Evolutionary conservation across 1,140 invertebrate species (phyloP).

Genomic region (Halictus rubicundus): DNA sequence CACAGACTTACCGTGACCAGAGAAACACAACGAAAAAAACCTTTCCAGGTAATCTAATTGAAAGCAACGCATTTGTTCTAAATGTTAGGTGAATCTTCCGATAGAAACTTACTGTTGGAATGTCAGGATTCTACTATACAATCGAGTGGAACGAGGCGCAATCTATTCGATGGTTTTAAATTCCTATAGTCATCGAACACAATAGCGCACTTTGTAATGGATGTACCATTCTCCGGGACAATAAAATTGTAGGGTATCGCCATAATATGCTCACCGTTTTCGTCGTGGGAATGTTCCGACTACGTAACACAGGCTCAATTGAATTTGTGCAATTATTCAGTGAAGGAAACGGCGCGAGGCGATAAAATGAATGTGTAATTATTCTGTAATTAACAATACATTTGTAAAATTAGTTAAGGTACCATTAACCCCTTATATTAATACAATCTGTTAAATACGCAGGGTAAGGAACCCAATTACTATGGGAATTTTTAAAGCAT

Average conservation of each 20-base stretch:
- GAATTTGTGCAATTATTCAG: not conserved
- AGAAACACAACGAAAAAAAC: not conserved
- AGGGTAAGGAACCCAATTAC: too few relatives aligned
- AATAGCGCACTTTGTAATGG: constrained; percentile 48
- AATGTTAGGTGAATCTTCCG: not conserved
- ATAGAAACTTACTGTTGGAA: not conserved
- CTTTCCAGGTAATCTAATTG: constrained; percentile 1
- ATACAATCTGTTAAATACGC: too few relatives aligned
- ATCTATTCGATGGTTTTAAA: constrained; percentile 37
- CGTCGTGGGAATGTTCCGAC: constrained; percentile 4
- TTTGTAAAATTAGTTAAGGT: too few relatives aligned
- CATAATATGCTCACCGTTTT: not conserved
- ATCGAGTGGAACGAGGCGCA: constrained; percentile 14
- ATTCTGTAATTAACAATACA: not conserved
- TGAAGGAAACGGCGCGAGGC: not conserved
- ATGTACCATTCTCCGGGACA: constrained; percentile 16
- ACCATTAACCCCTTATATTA: too few relatives aligned
- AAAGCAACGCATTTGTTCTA: not conserved
- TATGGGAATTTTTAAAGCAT: too few relatives aligned
- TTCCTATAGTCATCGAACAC: constrained; percentile 49
- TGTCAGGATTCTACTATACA: not conserved
- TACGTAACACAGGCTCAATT: not conserved
- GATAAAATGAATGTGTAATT: not conserved
- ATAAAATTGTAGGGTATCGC: constrained; percentile 4
- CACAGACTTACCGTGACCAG: too few relatives aligned